phyloP scores from a whole-genome alignment of 2,113 vertebrate genomes.

The Thunnus maccoyii region DNA sequence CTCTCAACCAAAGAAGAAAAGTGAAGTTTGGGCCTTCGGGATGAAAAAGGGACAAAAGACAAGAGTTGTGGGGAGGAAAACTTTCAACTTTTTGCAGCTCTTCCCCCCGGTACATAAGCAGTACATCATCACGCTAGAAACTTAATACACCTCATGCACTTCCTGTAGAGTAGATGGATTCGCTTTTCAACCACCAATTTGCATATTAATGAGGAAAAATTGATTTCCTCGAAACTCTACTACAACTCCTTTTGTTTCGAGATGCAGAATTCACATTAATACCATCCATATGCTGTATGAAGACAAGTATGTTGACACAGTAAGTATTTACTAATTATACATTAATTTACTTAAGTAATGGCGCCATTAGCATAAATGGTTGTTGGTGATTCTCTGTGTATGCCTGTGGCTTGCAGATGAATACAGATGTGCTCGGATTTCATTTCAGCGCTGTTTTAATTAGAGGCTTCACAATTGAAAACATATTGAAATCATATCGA shows the following conservation, averaged over 20 bases:
- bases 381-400: neutral
- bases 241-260: slow-evolving; percentile 24
- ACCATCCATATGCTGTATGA: slow-evolving; percentile 12
- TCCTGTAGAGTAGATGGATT: slow-evolving; percentile 6
- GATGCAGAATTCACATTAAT: slow-evolving; percentile 8
- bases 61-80: neutral
- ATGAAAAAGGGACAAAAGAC: neutral
- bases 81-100: neutral
- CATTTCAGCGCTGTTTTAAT: slow-evolving; percentile 22
- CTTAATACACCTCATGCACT: neutral
- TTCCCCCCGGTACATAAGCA: too few species aligned
- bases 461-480: slow-evolving; percentile 11
- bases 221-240: slow-evolving; percentile 12
- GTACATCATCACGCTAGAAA: neutral
- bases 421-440: slow-evolving; percentile 20
- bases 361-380: slow-evolving; percentile 31
- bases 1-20: slow-evolving; percentile 55
- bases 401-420: neutral
- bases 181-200: slow-evolving; percentile 16
- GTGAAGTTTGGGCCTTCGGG: slow-evolving; percentile 45
- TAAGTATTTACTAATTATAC: slow-evolving; percentile 50
- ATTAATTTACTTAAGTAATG: slow-evolving; percentile 58
- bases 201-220: slow-evolving; percentile 50
- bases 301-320: slow-evolving; percentile 31
- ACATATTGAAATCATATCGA: slow-evolving; percentile 25